Conservation (phyloP, 2,113 vertebrate species). For the Crotalus horridus region DNA sequence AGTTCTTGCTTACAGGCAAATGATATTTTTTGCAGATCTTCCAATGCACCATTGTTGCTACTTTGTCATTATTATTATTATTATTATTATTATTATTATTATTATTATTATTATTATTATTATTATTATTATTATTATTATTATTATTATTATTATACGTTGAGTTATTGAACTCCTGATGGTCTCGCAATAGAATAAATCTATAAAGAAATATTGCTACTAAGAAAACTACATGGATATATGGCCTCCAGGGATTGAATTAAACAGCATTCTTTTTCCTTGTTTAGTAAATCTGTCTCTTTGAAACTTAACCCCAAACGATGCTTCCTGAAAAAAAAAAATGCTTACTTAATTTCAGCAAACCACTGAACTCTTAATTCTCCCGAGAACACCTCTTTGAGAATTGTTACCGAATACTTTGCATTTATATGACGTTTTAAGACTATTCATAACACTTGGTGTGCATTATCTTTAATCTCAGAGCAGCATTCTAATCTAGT, state of each 20-base stretch:
- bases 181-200: neutral
- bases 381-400: neutral
- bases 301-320: neutral
- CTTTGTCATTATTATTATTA: too few species aligned
- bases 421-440: neutral
- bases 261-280: neutral
- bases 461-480: neutral
- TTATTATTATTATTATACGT: neutral
- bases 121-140: too few species aligned
- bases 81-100: too few species aligned
- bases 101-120: too few species aligned
- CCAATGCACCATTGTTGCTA: too few species aligned
- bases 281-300: neutral
- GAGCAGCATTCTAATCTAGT: neutral
- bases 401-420: neutral
- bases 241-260: neutral
- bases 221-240: neutral
- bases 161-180: neutral
- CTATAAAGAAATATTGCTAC: neutral
- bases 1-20: too few species aligned
- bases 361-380: neutral
- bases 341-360: neutral
- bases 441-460: neutral
- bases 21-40: too few species aligned
- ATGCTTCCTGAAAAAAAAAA: neutral